phyloP scores from a whole-genome alignment of 2,888 invertebrate species.

The Leistus spinibarbis region DNA sequence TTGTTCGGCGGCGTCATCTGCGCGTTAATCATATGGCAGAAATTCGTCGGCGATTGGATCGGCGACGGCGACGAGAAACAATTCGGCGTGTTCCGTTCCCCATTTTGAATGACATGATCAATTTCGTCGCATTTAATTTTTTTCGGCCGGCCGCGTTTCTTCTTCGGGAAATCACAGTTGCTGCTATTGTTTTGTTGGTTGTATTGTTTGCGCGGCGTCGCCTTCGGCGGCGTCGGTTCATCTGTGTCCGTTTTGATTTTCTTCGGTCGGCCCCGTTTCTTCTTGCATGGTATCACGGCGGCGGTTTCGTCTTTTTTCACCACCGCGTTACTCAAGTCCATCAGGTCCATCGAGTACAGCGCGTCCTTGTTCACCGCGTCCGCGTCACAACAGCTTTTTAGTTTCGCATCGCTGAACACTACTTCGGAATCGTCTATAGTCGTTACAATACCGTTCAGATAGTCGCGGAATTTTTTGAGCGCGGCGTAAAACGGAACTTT shows the following conservation, averaged over 20 bases:
- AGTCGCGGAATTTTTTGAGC: conserved; percentile 93
- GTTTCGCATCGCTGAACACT: conserved; percentile 77
- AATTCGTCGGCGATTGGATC: conserved; percentile 60
- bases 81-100: conserved; percentile 56
- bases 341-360: conserved; percentile 52
- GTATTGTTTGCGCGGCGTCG: conserved; percentile 58
- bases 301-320: conserved; percentile 62
- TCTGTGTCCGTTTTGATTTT: conserved; percentile 77
- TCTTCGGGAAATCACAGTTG: conserved; percentile 74
- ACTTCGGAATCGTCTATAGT: conserved; percentile 88
- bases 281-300: conserved; percentile 73
- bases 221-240: conserved; percentile 61
- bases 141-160: conserved; percentile 87
- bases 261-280: conserved; percentile 89
- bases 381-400: conserved; percentile 68
- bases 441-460: conserved; percentile 83
- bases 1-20: conserved; percentile 56
- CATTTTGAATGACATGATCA: conserved; percentile 52
- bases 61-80: conserved; percentile 61
- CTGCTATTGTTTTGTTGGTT: conserved; percentile 48
- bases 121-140: conserved; percentile 76
- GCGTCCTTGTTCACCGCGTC: conserved; percentile 58
- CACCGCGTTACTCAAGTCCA: conserved; percentile 59
- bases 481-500: conserved; percentile 98
- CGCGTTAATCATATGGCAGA: conserved; percentile 55